These are phyloP conservation scores for Tipula helvola DNA, from an alignment of 2,888 invertebrate genomes.

Conservation along the genomic window DNA sequence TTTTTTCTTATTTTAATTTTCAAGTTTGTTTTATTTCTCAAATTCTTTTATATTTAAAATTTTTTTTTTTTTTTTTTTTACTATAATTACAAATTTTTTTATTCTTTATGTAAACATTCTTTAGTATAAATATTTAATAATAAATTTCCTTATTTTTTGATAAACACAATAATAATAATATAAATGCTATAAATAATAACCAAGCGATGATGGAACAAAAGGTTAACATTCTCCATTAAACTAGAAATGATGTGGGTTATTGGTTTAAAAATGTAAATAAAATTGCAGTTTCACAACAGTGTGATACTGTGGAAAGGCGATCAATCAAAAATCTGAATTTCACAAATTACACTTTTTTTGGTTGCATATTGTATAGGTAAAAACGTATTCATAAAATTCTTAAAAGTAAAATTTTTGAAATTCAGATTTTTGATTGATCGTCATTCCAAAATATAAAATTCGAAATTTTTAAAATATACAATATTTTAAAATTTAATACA, in stretches of 20 bases:
- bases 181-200: neutral
- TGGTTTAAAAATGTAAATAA: neutral
- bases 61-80: neutral
- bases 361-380: too few relatives aligned
- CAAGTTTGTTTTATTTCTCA: neutral
- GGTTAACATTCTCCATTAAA: neutral
- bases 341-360: too few relatives aligned
- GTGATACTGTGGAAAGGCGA: too few relatives aligned
- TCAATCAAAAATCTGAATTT: too few relatives aligned
- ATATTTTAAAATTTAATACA: too few relatives aligned
- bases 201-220: neutral
- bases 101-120: neutral
- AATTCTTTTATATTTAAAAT: neutral
- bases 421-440: too few relatives aligned
- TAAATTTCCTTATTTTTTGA: neutral
- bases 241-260: neutral
- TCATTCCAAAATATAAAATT: too few relatives aligned
- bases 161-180: neutral
- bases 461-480: too few relatives aligned
- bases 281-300: neutral
- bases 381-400: too few relatives aligned
- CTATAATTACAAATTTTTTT: neutral
- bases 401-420: too few relatives aligned
- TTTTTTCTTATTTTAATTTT: neutral
- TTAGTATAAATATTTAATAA: neutral